Evolutionary conservation across 2,113 vertebrate species (phyloP).

Genomic region (Polyodon spathula): DNA sequence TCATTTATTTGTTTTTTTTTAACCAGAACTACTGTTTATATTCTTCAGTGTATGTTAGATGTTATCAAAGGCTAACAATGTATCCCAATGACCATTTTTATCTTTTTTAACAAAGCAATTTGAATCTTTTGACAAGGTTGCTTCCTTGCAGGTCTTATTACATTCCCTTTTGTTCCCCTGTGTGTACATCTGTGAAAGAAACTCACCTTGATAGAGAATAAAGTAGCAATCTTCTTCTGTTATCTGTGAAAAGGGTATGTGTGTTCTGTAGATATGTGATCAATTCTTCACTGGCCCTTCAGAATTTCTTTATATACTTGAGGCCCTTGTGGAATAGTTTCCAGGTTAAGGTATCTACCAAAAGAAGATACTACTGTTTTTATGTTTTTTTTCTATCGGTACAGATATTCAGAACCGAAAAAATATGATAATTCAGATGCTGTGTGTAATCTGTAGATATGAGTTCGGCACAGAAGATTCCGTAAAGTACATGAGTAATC

Average conservation of each 20-base stretch:
- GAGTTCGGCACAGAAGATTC: too few species aligned
- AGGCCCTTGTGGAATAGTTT: background rate
- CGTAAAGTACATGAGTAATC: too few species aligned
- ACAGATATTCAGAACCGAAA: too few species aligned
- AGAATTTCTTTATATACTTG: conserved; percentile 2
- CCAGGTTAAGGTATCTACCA: conserved; percentile 8
- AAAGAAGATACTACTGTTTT: conserved; percentile 4
- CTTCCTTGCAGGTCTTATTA: background rate
- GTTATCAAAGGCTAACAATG: background rate
- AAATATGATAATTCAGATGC: too few species aligned
- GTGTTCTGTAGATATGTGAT: conserved; percentile 5
- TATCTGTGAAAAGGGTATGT: conserved; percentile 10
- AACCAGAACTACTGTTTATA: background rate
- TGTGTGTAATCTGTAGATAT: too few species aligned
- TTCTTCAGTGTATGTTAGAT: background rate
- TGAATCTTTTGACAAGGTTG: background rate
- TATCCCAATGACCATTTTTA: background rate
- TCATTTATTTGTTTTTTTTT: background rate
- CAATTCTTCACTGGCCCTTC: conserved; percentile 12
- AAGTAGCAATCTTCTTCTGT: background rate
- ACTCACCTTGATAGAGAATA: background rate
- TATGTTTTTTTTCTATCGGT: too few species aligned
- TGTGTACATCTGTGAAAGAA: background rate
- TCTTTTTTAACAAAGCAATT: background rate
- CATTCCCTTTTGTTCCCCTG: background rate